Evolutionary conservation across 2,797 vertebrate species (phyloP), one percentile per base, ranked within the genome.

Genomic region (Masticophis lateralis): DNA sequence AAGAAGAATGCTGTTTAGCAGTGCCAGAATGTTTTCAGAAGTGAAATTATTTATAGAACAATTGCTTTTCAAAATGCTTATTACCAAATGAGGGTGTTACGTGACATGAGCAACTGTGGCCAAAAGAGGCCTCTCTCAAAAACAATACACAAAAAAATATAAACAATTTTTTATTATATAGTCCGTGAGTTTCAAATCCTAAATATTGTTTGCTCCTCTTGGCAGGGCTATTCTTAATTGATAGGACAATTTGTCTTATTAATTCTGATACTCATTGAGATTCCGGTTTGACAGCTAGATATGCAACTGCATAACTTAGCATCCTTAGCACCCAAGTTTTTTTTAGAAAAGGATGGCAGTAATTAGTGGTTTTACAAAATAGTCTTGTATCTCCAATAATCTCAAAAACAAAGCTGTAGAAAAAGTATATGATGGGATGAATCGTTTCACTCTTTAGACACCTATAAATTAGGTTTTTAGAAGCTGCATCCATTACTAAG

Each of bases 21-120:
- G 90, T 96, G 95, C 95, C 94, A 96, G 89, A 91, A 92, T 90
- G 25, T 95, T 97, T 97, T 96, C 95, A 95, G 91, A 97, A 97
- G 97, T 91, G 92, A 96, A 97, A 97, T 97, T 96, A 96, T 97
- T 97, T 97, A 94, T 94, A 95, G 61, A 96, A 95, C 86, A 96
- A 96, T 95, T 96, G 95, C 94, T 86, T 95, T 97, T 96, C 60
- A 94, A 94, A 96, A 95, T 96, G 90, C 87, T 95, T 95, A 89
- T 95, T 88, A 90, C 43, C 66, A 94, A 93, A 94, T 69, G n/a
- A 95, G 95, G 93, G 94, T 96, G 92, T 94, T 92, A 89, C 28
- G 56, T 91, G 79, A 32, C 51, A 91, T 96, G 28, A 86, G 47
- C 69, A 90, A 79, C 20, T 92, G 27, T 79, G 43, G 32, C 25